phyloP scores from a whole-genome alignment of 2,797 vertebrate species.

The Pteropus rufus region DNA sequence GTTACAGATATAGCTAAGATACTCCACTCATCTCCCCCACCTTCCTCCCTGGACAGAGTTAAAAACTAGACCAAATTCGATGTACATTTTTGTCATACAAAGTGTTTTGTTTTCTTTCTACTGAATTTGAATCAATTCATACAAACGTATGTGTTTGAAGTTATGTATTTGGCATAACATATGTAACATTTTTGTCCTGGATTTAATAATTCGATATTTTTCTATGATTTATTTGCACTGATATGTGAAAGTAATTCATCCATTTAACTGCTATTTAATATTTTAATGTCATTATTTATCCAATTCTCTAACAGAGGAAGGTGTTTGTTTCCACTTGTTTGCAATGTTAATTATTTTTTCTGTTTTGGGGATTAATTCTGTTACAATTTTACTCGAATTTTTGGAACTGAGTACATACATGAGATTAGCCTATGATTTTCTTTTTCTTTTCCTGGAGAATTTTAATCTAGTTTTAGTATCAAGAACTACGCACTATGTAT shows the following conservation, averaged over 20 bases:
- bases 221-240: neutral
- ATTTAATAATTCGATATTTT: neutral
- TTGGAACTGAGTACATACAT: neutral
- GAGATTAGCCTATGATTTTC: neutral
- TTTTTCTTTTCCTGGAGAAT: neutral
- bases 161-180: neutral
- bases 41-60: neutral
- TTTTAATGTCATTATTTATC: neutral
- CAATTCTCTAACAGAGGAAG: neutral
- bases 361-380: neutral
- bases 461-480: neutral
- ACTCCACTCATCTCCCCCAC: neutral
- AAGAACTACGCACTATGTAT: neutral
- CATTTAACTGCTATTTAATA: neutral
- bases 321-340: neutral
- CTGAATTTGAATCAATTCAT: neutral
- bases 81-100: neutral
- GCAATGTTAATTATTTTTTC: neutral
- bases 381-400: neutral
- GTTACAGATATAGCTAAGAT: neutral
- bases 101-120: neutral
- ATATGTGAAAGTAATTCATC: neutral
- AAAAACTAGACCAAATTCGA: neutral
- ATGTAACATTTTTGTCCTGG: neutral
- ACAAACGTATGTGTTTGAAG: neutral